phyloP scores from a whole-genome alignment of 2,888 invertebrate genomes.

The Lepidocyrtoides sp. region DNA sequence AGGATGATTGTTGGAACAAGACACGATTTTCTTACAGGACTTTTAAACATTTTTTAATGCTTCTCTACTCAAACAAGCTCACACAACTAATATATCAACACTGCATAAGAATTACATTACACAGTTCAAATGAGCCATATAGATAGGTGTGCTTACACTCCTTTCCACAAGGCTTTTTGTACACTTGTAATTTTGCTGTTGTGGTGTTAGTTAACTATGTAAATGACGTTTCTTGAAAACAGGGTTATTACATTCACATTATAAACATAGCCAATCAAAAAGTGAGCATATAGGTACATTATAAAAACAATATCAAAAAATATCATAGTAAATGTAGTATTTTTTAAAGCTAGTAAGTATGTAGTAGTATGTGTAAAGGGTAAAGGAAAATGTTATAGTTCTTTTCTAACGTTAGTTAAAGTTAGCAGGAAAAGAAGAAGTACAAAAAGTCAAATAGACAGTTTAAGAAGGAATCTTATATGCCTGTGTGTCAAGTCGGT shows the following conservation, averaged over 20 bases:
- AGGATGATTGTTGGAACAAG: conserved; percentile 17
- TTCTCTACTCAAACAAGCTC: neutral
- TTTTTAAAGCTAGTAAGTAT: no score
- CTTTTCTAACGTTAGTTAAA: neutral
- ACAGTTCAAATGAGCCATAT: conserved; percentile 22
- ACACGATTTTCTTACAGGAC: conserved; percentile 21
- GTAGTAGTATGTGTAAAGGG: conserved; percentile 31
- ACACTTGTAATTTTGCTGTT: conserved; percentile 14
- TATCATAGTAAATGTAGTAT: no score
- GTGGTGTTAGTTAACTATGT: conserved; percentile 11
- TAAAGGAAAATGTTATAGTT: neutral
- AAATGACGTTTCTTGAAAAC: conserved; percentile 5
- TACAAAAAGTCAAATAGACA: conserved; percentile 71
- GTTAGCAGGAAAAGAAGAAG: neutral
- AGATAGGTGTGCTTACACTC: conserved; percentile 20
- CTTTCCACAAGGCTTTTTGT: conserved; percentile 24
- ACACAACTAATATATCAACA: conserved; percentile 13
- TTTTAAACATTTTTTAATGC: conserved; percentile 34
- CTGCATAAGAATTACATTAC: neutral
- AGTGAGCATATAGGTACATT: no score
- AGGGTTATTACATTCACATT: no score
- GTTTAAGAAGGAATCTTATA: conserved; percentile 71
- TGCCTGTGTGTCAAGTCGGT: conserved; percentile 75
- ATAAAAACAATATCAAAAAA: no score
- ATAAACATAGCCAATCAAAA: no score